phyloP scores from a whole-genome alignment of 2,888 invertebrate genomes.

The Ypsolopha scabrella region DNA sequence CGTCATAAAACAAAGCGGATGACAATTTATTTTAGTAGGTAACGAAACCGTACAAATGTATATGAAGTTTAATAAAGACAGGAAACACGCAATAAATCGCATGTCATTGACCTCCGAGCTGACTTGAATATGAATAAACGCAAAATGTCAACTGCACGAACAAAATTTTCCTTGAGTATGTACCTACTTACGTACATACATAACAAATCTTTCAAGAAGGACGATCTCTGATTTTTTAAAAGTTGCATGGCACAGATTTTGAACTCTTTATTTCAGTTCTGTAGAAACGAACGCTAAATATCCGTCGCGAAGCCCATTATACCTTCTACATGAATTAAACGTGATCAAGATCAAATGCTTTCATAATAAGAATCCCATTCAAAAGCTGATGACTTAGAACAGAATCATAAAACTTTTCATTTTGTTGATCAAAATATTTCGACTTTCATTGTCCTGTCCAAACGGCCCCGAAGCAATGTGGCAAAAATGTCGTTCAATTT shows the following conservation, averaged over 20 bases:
- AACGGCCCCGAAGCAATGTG: conserved; percentile 40
- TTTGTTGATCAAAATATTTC: conserved; percentile 1
- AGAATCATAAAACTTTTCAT: not conserved
- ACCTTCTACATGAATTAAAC: too few species aligned
- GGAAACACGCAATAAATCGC: conserved; percentile 56
- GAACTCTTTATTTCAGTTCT: too few species aligned
- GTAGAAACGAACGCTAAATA: too few species aligned
- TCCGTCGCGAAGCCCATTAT: too few species aligned
- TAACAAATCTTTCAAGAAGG: too few species aligned
- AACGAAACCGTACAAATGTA: conserved; percentile 18
- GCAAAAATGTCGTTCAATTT: conserved; percentile 68
- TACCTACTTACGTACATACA: too few species aligned
- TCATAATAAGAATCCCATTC: too few species aligned
- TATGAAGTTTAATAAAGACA: conserved; percentile 45
- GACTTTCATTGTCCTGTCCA: conserved; percentile 8
- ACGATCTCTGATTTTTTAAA: too few species aligned
- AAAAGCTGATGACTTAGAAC: too few species aligned
- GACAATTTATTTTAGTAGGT: conserved; percentile 21
- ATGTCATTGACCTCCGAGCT: conserved; percentile 52
- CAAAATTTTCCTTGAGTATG: too few species aligned
- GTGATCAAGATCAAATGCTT: too few species aligned
- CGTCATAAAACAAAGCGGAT: conserved; percentile 20
- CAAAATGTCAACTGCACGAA: not conserved
- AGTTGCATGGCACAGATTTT: too few species aligned
- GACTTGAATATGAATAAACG: conserved; percentile 34